Evolutionary conservation across 2,888 invertebrate species (phyloP).

Genomic region (Lepidocyrtoides sp.): DNA sequence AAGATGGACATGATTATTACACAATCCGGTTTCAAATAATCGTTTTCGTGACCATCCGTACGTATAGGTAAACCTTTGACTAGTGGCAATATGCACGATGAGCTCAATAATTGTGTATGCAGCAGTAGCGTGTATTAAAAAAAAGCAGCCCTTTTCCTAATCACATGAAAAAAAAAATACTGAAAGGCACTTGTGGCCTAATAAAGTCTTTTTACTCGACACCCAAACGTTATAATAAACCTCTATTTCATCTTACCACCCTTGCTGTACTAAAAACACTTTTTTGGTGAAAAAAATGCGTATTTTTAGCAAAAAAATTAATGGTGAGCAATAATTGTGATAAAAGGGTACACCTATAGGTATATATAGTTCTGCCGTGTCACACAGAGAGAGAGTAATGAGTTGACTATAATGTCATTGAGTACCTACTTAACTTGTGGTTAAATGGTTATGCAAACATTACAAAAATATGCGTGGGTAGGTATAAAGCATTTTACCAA

Average conservation of each 20-base stretch:
- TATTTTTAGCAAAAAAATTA: background rate
- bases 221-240: too few relatives aligned
- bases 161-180: background rate
- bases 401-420: too few relatives aligned
- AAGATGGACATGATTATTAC: slow-evolving; percentile 76
- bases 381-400: too few relatives aligned
- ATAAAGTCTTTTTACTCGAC: slow-evolving; percentile 50
- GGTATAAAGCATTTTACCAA: background rate
- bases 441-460: too few relatives aligned
- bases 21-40: slow-evolving; percentile 80
- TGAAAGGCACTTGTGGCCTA: slow-evolving; percentile 64
- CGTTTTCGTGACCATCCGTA: slow-evolving; percentile 70
- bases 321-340: background rate
- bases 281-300: background rate
- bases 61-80: slow-evolving; percentile 55
- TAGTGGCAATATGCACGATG: slow-evolving; percentile 43
- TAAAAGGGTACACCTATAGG: too few relatives aligned
- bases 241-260: too few relatives aligned
- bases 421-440: too few relatives aligned
- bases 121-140: background rate
- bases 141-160: slow-evolving; percentile 11
- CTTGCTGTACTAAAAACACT: background rate
- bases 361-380: too few relatives aligned
- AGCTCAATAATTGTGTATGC: slow-evolving; percentile 19
- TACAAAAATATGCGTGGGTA: too few relatives aligned